phyloP scores from a whole-genome alignment of 2,888 invertebrate species.

The Dasypolia templi region DNA sequence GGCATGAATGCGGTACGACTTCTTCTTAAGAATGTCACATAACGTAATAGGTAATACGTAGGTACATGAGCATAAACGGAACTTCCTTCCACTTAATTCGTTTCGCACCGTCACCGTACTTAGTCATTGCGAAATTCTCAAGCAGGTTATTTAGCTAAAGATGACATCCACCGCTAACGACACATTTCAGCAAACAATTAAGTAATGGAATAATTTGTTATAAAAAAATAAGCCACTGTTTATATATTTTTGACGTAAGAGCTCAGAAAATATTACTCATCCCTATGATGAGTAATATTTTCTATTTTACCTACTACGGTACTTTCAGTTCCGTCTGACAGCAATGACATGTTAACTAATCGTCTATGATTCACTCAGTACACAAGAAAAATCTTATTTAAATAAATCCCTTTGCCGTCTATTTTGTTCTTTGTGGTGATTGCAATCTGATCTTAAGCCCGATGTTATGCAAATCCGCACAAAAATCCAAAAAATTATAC shows the following conservation, averaged over 20 bases:
- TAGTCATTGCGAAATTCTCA: conserved; percentile 41
- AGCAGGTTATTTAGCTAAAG: conserved; percentile 24
- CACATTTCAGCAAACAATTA: conserved; percentile 45
- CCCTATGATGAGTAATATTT: not conserved
- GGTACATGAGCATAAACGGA: conserved; percentile 25
- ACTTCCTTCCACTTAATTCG: conserved; percentile 52
- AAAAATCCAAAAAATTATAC: conserved; percentile 18
- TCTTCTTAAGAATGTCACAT: conserved; percentile 26
- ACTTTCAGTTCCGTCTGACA: conserved; percentile 36
- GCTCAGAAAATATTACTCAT: conserved; percentile 31
- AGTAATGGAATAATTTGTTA: conserved; percentile 23
- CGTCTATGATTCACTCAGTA: conserved; percentile 38
- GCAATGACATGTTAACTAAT: conserved; percentile 20
- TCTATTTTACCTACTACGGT: conserved; percentile 19
- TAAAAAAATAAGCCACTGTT: not conserved
- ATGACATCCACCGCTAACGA: conserved; percentile 46
- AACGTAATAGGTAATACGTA: conserved; percentile 30
- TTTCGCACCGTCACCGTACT: conserved; percentile 18
- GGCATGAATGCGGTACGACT: conserved; percentile 1
- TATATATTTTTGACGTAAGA: conserved; percentile 9
- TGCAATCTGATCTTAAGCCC: conserved; percentile 1
- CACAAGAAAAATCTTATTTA: conserved; percentile 20
- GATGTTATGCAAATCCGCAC: conserved; percentile 18
- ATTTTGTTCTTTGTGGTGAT: conserved; percentile 1
- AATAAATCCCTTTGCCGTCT: not conserved